Evolutionary conservation across 2,113 vertebrate genomes (phyloP).

Genomic region (Elachura formosa): DNA sequence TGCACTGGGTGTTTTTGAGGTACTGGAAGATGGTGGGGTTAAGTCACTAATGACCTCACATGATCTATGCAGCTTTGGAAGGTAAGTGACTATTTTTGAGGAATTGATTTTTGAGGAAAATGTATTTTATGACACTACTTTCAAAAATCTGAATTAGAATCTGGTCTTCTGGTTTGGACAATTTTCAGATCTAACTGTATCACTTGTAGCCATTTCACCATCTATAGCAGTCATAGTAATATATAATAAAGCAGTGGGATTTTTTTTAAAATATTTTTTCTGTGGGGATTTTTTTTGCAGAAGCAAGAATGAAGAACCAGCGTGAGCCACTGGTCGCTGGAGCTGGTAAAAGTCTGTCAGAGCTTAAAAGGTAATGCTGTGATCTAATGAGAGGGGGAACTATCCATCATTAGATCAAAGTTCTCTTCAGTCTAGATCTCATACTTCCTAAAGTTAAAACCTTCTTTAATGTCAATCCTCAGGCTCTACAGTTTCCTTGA

Average conservation of each 20-base stretch:
- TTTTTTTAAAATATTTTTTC: background rate
- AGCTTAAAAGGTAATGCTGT: background rate
- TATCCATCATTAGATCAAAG: background rate
- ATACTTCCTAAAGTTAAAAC: background rate
- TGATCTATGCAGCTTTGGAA: background rate
- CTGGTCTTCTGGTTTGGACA: background rate
- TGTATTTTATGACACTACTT: background rate
- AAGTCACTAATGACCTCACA: background rate
- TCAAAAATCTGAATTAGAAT: background rate
- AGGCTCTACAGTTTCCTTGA: background rate
- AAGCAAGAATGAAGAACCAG: background rate
- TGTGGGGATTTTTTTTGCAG: too few relatives aligned
- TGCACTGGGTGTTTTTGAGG: background rate
- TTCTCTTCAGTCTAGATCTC: background rate
- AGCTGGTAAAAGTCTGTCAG: background rate
- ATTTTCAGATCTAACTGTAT: background rate
- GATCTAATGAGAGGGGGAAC: background rate
- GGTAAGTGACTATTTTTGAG: background rate
- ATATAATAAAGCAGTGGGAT: background rate
- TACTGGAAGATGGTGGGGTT: background rate
- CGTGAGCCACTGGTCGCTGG: background rate
- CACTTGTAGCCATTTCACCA: background rate
- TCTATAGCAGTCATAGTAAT: background rate
- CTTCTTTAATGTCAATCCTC: background rate
- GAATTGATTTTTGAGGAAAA: background rate